These are phyloP conservation scores for Drosophila demipolita DNA, from an alignment of 2,888 invertebrate species.

Conservation along the genomic window DNA sequence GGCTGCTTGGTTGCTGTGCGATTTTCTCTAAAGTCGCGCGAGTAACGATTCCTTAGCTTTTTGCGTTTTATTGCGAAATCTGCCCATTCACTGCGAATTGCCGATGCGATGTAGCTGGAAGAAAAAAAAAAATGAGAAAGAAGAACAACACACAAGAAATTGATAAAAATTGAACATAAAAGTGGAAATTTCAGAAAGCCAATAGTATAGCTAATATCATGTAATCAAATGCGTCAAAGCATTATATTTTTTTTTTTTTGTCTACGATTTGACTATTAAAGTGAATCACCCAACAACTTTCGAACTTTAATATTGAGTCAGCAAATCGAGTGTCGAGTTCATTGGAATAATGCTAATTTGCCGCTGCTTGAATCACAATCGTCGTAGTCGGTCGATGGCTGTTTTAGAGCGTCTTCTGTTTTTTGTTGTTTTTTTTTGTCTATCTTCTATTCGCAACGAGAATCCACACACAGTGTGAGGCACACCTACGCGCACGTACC, in stretches of 20 bases:
- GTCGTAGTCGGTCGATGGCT: conserved; percentile 1
- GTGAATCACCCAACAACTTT: conserved; percentile 58
- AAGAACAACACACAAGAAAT: conserved; percentile 14
- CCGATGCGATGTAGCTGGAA: conserved; percentile 52
- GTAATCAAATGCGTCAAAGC: conserved; percentile 59
- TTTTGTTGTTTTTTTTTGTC: not conserved
- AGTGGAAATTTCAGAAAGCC: conserved; percentile 46
- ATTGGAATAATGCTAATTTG: conserved; percentile 68
- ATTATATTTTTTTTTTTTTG: conserved; percentile 13
- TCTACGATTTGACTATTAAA: conserved; percentile 40
- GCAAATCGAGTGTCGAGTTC: conserved; percentile 53
- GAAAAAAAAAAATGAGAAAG: conserved; percentile 14
- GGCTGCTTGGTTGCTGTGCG: conserved; percentile 44
- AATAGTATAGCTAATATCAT: conserved; percentile 46
- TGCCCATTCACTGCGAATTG: conserved; percentile 73
- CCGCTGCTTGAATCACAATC: conserved; percentile 38
- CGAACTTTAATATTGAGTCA: conserved; percentile 61
- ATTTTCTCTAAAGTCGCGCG: conserved; percentile 36
- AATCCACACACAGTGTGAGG: conserved; percentile 1
- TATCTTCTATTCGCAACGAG: conserved; percentile 18
- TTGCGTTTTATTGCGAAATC: conserved; percentile 74
- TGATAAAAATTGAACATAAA: conserved; percentile 8
- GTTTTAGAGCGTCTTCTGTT: not conserved
- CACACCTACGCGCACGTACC: conserved; percentile 57
- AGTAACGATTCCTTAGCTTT: conserved; percentile 41